Conservation (phyloP, 2,113 vertebrate species). For the Polypterus senegalus region DNA sequence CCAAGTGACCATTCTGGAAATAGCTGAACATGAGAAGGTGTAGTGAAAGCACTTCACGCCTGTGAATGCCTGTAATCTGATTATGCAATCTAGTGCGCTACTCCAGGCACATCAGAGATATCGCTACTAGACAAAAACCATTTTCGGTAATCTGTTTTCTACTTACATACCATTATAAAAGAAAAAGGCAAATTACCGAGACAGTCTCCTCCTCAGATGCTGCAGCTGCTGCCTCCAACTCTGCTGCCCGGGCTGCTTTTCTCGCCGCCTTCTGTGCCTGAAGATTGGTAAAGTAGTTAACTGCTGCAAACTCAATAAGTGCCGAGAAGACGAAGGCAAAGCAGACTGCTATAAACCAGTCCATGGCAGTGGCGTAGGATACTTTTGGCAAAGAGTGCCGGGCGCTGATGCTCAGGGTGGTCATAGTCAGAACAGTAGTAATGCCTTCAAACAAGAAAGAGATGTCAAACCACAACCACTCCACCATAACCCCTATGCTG, state of each 20-base stretch:
- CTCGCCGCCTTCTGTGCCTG: slow-evolving; percentile 68
- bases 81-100: slow-evolving; percentile 45
- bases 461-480: slow-evolving; percentile 3
- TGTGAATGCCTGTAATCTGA: slow-evolving; percentile 21
- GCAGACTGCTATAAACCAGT: slow-evolving; percentile 96
- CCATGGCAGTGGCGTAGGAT: slow-evolving; percentile 90
- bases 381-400: slow-evolving; percentile 88
- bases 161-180: slow-evolving; percentile 42
- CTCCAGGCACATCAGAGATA: slow-evolving; percentile 10
- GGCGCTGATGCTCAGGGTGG: slow-evolving; percentile 86
- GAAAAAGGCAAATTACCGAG: slow-evolving; percentile 59
- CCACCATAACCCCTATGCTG: no score
- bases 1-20: no score
- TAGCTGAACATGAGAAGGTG: no score
- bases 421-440: slow-evolving; percentile 91
- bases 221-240: slow-evolving; percentile 55
- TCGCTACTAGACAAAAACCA: slow-evolving; percentile 26
- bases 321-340: slow-evolving; percentile 93
- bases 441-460: slow-evolving; percentile 54
- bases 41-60: no score
- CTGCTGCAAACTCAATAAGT: slow-evolving; percentile 92
- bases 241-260: slow-evolving; percentile 46
- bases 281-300: slow-evolving; percentile 94
- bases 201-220: slow-evolving; percentile 51
- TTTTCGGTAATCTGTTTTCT: slow-evolving; percentile 44